Evolutionary conservation across 2,113 vertebrate species (phyloP), one percentile per base, ranked within the genome.

Genomic region (Thymallus thymallus): DNA sequence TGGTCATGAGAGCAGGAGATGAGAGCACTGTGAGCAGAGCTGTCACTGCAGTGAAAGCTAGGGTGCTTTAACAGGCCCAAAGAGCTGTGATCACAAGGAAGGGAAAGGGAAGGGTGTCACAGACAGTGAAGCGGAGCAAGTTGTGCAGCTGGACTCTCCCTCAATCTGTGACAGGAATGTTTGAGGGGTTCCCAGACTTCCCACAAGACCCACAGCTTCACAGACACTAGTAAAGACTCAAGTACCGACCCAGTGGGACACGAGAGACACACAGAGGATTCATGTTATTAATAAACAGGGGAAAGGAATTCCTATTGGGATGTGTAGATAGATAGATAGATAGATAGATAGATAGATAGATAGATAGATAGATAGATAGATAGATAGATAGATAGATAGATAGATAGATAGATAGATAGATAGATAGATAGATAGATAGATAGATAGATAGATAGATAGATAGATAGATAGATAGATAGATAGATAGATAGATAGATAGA

Each of bases 1-100:
- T 70, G 69, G 76, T 76, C 67, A 78, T 76, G 62, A 46, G 71
- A 48, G 6, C 29, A 71, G 62, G 48, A 72, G 74, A 69, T 48
- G 74, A 45, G 41, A 5, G 41, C 41, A 45, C 41, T 10, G 9
- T 10, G 62, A 51, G 23, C 58, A 72, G 80, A 82, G 32, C 56
- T 58, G 61, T 84, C 51, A 70, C 16, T 64, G 20, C 32, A 23
- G 77, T 76, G 67, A 65, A 68, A 64, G 77, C 56, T 75, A 6
- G 23, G 13, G 68, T 73, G 72, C 67, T 75, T 75, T 32, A 55
- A 73, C 55, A 68, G 75, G 77, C 58, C 55, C 61, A 64, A 22
- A 80, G n/a, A 71, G 63, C 56, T 79, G 13, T 18, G 58, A 63
- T 13, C 62, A 13, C 62, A 64, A 14, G 26, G n/a, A 23, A 29